Evolutionary conservation across 2,888 invertebrate species (phyloP), one percentile per base, ranked within the genome.

Genomic region (Machimus atricapillus): DNA sequence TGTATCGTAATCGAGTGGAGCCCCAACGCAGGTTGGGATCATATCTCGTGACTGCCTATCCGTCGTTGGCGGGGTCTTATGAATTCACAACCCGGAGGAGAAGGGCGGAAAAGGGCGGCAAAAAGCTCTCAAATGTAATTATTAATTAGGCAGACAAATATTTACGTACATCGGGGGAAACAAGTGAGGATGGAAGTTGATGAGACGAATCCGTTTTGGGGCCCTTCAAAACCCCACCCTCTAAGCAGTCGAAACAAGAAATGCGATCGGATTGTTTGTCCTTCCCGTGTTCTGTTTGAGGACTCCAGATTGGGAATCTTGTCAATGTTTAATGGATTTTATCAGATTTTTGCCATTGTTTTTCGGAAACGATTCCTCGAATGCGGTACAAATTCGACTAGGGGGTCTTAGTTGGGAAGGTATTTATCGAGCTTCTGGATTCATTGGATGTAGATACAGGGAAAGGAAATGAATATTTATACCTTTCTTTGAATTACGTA

Each of bases 121-220:
- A 74, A 85, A 85, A 85, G 85, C 85, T 85, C 85, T 85, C 74
- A 85, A 90, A 90, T 90, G 90, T 90, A 90, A 91, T 90, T 90
- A 90, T 90, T 90, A 91, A 91, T 90, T 90, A 91, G 90, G 89
- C 90, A 90, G 90, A 90, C 90, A 91, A 91, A 90, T 91, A 91
- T 91, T 91, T 90, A 89, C 90, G 88, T 89, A 90, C 90, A 90
- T 89, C 85, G 66, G 23, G 23, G 40, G 66, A 74, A 74, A 85
- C 85, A 85, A 74, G 46, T 16, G 66, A 46, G 74, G 19, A 66
- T 74, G 85, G 46, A 56, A 43, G 46, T 16, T 31, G 85, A 85
- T 66, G 66, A 37, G 46, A 40, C 12, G 74, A 85, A 73, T 74
- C 83, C 52, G 27, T 73, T 73, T 73, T 12, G 14, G 73, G 74